Base-by-base conservation (phyloP, 2,888 invertebrate genomes). In the Noctua comes region DNA sequence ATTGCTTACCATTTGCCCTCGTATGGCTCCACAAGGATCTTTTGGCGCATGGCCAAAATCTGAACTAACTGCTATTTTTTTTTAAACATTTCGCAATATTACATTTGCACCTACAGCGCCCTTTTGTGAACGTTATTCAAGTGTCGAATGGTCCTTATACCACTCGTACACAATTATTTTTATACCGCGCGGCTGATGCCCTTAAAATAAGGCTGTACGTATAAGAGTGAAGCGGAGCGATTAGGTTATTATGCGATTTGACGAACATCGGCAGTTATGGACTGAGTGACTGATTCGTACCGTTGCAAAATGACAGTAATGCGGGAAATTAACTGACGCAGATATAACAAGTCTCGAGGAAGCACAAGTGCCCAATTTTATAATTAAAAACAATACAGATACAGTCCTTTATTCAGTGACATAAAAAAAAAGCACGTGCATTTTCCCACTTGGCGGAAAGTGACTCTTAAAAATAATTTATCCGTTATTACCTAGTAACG, bases 131-230 rank as follows among this genome's bases (percentile, higher is more conserved):
- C 5, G 11, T n/a, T n/a, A n/a, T 57, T 57, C 11, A 57, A 57
- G n/a, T n/a, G 11, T 57, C n/a, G 11, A 57, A 57, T n/a, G n/a
- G 54, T 57, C 54, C n/a, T 57, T 54, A 54, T 13, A 16, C 7
- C 59, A 31, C 27, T 51, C 31, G 13, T 31, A 18, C 31, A 31
- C 8, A 21, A 10, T 62, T 31, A 11, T 4, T 57, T 62, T 6
- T 1, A 21, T 64, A 10, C 80, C 85, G 85, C 83, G 86, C 81
- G 82, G 93, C 94, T 95, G 94, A 94, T 93, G 94, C 91, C 94
- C 40, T 69, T 40, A 16, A 2, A 43, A 5, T 43, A 57, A 72
- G 8, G 8, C 31, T 2, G 0, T 13, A 36, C 43, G 40, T 73
- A 86, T 80, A 89, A n/a, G 70, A 89, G n/a, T 7, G 0, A 11